Conservation (phyloP, 1,140 invertebrate species). For the Ceratosolen fusciceps region DNA sequence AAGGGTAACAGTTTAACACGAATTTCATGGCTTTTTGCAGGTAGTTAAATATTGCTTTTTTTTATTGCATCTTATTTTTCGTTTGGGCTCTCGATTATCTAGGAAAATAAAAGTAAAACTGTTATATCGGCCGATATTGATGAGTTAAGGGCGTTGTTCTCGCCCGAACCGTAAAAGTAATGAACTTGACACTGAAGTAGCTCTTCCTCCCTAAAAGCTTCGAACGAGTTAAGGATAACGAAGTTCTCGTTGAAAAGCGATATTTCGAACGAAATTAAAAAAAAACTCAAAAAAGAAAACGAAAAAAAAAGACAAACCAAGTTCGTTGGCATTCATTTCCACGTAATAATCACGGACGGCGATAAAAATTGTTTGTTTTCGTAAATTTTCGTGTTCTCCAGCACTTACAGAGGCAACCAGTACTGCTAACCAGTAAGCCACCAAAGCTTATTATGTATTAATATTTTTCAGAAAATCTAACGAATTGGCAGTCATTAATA, state of each 20-base stretch:
- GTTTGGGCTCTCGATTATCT: not conserved
- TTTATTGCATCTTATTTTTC: conserved; percentile 27
- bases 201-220: not conserved
- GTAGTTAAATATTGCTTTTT: not conserved
- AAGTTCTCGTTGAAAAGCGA: too few relatives aligned
- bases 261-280: not conserved
- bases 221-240: not conserved
- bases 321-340: too few relatives aligned
- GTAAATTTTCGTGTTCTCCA: too few relatives aligned
- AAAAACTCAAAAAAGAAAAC: not conserved
- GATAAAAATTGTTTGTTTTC: too few relatives aligned
- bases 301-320: too few relatives aligned
- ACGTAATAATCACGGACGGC: too few relatives aligned
- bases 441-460: too few relatives aligned
- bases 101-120: conserved; percentile 40
- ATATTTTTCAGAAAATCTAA: too few relatives aligned
- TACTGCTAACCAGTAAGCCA: too few relatives aligned
- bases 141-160: conserved; percentile 21
- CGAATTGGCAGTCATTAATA: too few relatives aligned
- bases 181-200: conserved; percentile 37
- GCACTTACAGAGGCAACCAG: too few relatives aligned
- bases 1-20: not conserved
- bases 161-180: conserved; percentile 38
- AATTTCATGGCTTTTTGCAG: not conserved
- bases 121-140: conserved; percentile 30